A percentile compares a stretch with the other conserved stretches of the same genome.
Evolutionary conservation across 2,113 vertebrate species (phyloP).

Genomic region (Urocynchramus pylzowi): DNA sequence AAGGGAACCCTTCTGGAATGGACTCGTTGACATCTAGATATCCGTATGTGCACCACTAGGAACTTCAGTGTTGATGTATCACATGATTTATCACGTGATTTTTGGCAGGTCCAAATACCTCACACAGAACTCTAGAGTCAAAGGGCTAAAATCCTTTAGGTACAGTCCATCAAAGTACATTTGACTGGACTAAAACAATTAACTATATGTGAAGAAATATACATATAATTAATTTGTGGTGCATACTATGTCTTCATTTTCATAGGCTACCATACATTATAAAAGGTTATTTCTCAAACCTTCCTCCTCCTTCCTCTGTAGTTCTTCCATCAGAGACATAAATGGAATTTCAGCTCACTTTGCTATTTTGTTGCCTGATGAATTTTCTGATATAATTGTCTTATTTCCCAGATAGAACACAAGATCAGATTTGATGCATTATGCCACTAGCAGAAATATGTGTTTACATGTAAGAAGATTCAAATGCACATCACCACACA

Average conservation of each 20-base stretch:
- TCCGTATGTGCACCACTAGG: background rate
- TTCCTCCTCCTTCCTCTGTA: background rate
- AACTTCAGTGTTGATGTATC: background rate
- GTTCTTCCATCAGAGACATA: constrained; percentile 1
- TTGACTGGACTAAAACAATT: background rate
- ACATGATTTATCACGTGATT: background rate
- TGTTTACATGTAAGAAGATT: constrained; percentile 37
- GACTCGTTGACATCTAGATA: background rate
- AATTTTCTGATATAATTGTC: constrained; percentile 42
- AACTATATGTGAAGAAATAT: background rate
- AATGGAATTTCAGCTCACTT: constrained; percentile 55
- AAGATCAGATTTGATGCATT: constrained; percentile 26
- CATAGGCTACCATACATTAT: background rate
- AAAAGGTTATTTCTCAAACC: background rate
- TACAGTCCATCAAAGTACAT: background rate
- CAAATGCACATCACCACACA: background rate
- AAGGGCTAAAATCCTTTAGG: background rate
- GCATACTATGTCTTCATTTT: background rate
- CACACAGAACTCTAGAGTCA: background rate
- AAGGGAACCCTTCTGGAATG: background rate
- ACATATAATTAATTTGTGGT: background rate
- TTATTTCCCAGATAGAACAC: background rate
- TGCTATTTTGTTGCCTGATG: constrained; percentile 29
- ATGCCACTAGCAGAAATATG: background rate
- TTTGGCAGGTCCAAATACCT: background rate